Base-by-base conservation (phyloP, 2,888 invertebrate species). In the Macrosoma leucophasiata region DNA sequence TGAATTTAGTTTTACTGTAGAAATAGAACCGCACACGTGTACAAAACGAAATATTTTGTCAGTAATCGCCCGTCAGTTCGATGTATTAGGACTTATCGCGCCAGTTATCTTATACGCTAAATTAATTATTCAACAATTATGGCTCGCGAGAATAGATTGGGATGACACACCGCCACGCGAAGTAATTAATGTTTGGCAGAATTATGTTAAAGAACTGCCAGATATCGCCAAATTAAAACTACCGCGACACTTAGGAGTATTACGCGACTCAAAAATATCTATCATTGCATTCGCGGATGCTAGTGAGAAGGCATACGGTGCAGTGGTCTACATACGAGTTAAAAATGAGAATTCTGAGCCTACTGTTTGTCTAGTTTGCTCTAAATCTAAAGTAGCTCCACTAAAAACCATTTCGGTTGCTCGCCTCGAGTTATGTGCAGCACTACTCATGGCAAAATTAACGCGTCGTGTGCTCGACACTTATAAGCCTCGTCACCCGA, bases 251-350 rank as follows among this genome's bases (percentile, higher is more conserved):
- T 20, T 33, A n/a, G n/a, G 12, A 3, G 27, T 33, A 11, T 20
- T 26, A 3, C 3, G 3, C 3, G 10, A 12, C 10, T 28, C 9
- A 8, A 4, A n/a, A 26, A 20, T 9, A 27, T 7, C 10, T 20
- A 4, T 24, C 7, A 20, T 21, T 33, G 23, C 29, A 5, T 35
- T 26, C 11, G n/a, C 25, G 11, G 36, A 36, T n/a, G 29, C 36
- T 9, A 36, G 36, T 19, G 36, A 36, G 15, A 22, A 20, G 8
- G 36, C 23, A 10, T 36, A 36, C 26, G 15, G 36, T 19, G 12
- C 11, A 11, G 29, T 29, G 3, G 13, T 21, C 4, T 11, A 17
- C 14, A 10, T 10, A 9, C 11, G 7, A 10, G 33, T 33, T 13
- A 21, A 29, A 12, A 18, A 27, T 9, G 20, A 20, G 1, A 8